These are phyloP conservation scores for Rattus norvegicus DNA, from an alignment of 2,113 vertebrate genomes.

Conservation along the genomic window GRCr8 NC_086037.1:58816001-58816500, in stretches of 20 bases:
- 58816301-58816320: background rate
- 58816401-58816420: background rate
- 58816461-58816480: background rate
- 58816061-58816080: no score
- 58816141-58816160: background rate
- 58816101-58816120: background rate
- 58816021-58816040: no score
- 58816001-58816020: no score
- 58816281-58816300: constrained; percentile 24
- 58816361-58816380: background rate
- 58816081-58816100: background rate
- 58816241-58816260: constrained; percentile 31
- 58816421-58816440: background rate
- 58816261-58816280: constrained; percentile 8
- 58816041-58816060: no score
- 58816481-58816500: background rate
- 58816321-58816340: background rate
- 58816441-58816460: background rate
- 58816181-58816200: constrained; percentile 12
- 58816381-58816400: background rate
- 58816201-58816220: background rate
- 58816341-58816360: background rate
- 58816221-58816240: constrained; percentile 24
- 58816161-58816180: constrained; percentile 23
- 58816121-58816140: background rate